Evolutionary conservation across 1,140 invertebrate species (phyloP).

Genomic region (Conus ventricosus): DNA sequence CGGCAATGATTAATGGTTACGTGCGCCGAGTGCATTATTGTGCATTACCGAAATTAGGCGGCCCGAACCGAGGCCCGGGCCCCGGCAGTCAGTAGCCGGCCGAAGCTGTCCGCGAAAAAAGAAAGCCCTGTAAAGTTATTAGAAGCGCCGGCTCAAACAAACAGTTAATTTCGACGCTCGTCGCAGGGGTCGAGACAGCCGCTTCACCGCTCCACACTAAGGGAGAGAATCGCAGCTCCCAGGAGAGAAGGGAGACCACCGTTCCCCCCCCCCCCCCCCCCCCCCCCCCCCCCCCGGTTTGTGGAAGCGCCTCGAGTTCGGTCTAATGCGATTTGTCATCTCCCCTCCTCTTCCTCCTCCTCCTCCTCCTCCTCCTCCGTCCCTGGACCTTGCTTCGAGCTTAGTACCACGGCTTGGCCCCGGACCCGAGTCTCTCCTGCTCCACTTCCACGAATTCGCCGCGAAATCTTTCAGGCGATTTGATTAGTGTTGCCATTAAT

Average conservation of each 20-base stretch:
- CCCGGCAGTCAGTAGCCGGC: not conserved
- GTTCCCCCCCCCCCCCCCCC: not conserved
- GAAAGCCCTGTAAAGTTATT: constrained; percentile 39
- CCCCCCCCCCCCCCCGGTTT: not conserved
- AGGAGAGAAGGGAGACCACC: not conserved
- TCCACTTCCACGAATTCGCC: too few species aligned
- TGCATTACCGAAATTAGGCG: constrained; percentile 40
- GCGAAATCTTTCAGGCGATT: constrained; percentile 2
- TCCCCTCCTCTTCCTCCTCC: too few species aligned
- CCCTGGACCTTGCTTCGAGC: not conserved
- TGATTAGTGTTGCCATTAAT: constrained; percentile 29
- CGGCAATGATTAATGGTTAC: constrained; percentile 39
- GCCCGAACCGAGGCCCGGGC: not conserved
- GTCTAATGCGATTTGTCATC: constrained; percentile 24
- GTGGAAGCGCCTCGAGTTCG: not conserved
- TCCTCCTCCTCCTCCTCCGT: not conserved
- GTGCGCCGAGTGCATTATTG: constrained; percentile 40
- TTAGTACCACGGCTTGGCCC: too few species aligned
- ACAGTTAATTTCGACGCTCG: constrained; percentile 35
- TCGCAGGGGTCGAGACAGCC: not conserved
- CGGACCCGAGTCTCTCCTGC: too few species aligned
- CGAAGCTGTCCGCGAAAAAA: not conserved
- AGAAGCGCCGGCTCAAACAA: constrained; percentile 40
- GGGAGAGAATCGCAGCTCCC: not conserved
- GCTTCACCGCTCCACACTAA: not conserved